Base-by-base conservation (phyloP, 2,888 invertebrate species). In the Tubulanus polymorphus region DNA sequence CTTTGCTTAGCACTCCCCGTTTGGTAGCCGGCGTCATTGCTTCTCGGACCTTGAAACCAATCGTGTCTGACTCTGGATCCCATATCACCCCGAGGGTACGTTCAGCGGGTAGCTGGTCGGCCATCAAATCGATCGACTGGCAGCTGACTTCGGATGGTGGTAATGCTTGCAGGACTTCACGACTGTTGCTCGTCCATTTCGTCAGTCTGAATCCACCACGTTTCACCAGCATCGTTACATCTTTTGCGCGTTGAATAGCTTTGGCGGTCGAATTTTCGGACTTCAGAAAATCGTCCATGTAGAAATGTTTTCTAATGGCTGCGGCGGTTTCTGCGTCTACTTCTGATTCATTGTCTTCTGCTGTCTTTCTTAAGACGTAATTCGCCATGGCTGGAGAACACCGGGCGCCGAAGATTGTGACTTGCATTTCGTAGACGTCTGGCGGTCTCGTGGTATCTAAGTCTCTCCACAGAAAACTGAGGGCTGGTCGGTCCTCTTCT, bases 61-160 rank as follows among this genome's bases (percentile, higher is more conserved):
- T 25, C 3, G 23, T n/a, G 37, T 55, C 51, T 23, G 52, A 18
- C 15, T 55, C 29, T 12, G 37, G 23, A 29, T 35, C 30, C 57
- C 57, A 57, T 3, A 8, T n/a, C n/a, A 58, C 45, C 25, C 58
- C 58, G n/a, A 58, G 37, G 15, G 49, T 50, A n/a, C 48, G 3
- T 18, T 52, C 50, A n/a, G 35, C 27, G 1, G 55, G 57, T 6
- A 49, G 29, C 8, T 8, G n/a, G 5, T 54, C 50, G 10, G 53
- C 29, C 20, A 57, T 50, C 3, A 55, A 12, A 15, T 46, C 37
- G 2, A 48, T 35, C n/a, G 12, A 20, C 15, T 12, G 27, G n/a
- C n/a, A n/a, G 5, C 48, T 50, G 20, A 35, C 30, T 15, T 56
- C 45, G 26, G 48, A 49, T 27, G 20, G 35, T 23, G 56, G 29